Evolutionary conservation across 1,140 invertebrate genomes (phyloP).

Genomic region (Drosophila kikkawai): DNA sequence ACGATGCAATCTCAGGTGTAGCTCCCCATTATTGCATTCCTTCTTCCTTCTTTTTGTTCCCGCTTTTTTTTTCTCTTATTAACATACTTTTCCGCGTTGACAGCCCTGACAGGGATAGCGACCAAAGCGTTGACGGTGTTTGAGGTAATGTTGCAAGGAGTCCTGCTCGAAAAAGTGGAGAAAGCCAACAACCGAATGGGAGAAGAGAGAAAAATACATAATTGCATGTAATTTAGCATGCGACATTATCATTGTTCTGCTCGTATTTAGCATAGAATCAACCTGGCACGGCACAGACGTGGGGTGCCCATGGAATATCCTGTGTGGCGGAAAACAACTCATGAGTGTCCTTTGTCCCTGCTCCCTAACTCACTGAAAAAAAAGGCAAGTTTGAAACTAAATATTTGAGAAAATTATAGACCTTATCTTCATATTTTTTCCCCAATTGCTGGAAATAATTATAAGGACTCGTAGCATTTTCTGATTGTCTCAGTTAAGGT

Average conservation of each 20-base stretch:
- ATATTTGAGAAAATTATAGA: neutral
- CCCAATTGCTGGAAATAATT: too few relatives aligned
- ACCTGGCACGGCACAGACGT: constrained; percentile 21
- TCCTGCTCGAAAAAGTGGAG: neutral
- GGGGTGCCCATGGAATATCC: constrained; percentile 14
- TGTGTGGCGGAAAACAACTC: constrained; percentile 33
- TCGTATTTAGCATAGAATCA: constrained; percentile 74
- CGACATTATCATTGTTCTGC: constrained; percentile 82
- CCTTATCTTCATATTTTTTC: too few relatives aligned
- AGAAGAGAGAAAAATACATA: constrained; percentile 71
- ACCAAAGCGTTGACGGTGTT: constrained; percentile 44
- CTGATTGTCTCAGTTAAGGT: neutral
- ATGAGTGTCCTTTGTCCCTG: constrained; percentile 55
- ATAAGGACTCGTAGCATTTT: too few relatives aligned
- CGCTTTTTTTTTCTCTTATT: constrained; percentile 37
- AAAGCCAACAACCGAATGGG: constrained; percentile 35
- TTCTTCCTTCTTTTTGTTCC: neutral
- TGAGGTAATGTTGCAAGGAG: constrained; percentile 41
- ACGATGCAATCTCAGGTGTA: constrained; percentile 34
- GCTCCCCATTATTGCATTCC: constrained; percentile 9
- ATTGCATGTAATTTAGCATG: constrained; percentile 82
- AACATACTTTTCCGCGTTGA: constrained; percentile 22
- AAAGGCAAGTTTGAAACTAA: too few relatives aligned
- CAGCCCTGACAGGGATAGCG: constrained; percentile 22
- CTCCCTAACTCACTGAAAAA: constrained; percentile 7